Conservation (phyloP, 2,797 vertebrate species). For the Meda fulgida region DNA sequence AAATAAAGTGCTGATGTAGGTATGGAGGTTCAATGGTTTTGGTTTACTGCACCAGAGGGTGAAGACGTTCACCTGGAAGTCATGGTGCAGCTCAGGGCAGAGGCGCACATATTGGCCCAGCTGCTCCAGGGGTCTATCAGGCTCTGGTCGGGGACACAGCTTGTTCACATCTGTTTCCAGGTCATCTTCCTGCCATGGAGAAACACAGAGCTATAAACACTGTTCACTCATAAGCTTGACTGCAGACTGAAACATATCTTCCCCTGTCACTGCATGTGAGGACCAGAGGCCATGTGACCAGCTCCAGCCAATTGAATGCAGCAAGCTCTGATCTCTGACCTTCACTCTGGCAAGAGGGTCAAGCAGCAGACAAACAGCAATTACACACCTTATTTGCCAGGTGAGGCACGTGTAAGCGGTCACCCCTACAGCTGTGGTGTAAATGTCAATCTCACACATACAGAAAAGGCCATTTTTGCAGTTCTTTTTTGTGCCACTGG, state of each 20-base stretch:
- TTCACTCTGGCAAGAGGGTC: neutral
- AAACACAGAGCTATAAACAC: neutral
- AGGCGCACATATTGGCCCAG: slow-evolving; percentile 76
- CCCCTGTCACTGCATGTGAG: slow-evolving; percentile 6
- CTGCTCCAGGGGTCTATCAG: slow-evolving; percentile 74
- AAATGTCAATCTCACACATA: slow-evolving; percentile 21
- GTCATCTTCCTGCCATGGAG: slow-evolving; percentile 79
- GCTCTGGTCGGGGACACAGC: slow-evolving; percentile 70
- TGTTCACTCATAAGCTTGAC: neutral
- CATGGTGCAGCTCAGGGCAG: slow-evolving; percentile 76
- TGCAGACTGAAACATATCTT: neutral
- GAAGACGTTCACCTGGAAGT: slow-evolving; percentile 74
- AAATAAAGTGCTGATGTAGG: neutral
- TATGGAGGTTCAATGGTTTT: neutral
- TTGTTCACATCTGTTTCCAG: slow-evolving; percentile 83
- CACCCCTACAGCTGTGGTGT: slow-evolving; percentile 14
- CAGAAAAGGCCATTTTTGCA: neutral
- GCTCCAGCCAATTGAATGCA: neutral
- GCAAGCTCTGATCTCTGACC: neutral
- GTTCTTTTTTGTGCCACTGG: neutral
- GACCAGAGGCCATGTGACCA: slow-evolving; percentile 6
- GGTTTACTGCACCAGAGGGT: neutral
- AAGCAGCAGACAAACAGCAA: slow-evolving; percentile 3
- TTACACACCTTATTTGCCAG: slow-evolving; percentile 22
- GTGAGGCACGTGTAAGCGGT: neutral